phyloP scores from a whole-genome alignment of 2,113 vertebrate genomes.

The Nothoprocta perdicaria region DNA sequence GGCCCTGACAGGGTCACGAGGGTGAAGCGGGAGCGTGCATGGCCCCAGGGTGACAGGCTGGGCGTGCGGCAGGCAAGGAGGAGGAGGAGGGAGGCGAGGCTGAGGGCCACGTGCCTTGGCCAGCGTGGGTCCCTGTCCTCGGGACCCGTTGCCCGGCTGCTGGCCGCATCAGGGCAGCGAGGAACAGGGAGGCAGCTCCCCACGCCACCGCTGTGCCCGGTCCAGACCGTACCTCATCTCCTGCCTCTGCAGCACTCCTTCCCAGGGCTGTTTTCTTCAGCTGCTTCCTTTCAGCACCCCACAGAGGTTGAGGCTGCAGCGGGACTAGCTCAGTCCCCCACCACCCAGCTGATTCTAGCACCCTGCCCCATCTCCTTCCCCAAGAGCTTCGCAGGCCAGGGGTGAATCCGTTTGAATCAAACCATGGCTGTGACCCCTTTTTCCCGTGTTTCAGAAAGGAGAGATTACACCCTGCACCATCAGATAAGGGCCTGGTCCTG shows the following conservation, averaged over 20 bases:
- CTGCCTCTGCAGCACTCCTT: not conserved
- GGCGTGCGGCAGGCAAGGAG: not conserved
- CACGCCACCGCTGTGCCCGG: not conserved
- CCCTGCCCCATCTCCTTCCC: not conserved
- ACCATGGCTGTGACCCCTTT: not conserved
- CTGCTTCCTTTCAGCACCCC: too few relatives aligned
- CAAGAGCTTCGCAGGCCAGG: not conserved
- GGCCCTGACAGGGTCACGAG: conserved; percentile 20
- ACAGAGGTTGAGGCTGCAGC: not conserved
- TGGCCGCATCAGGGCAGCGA: fast-evolving
- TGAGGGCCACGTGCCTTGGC: not conserved
- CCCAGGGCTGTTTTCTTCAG: not conserved
- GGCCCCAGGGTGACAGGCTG: not conserved
- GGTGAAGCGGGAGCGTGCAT: not conserved
- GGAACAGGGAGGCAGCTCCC: not conserved
- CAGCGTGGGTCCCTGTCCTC: not conserved
- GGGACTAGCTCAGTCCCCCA: not conserved
- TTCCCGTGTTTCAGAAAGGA: not conserved
- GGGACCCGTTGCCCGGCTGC: not conserved
- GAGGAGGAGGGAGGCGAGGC: not conserved
- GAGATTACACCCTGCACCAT: not conserved
- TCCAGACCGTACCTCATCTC: not conserved
- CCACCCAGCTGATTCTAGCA: not conserved
- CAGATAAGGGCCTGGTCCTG: not conserved
- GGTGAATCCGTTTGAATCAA: not conserved